Conservation (phyloP, 2,113 vertebrate genomes). For the Percina caprodes region DNA sequence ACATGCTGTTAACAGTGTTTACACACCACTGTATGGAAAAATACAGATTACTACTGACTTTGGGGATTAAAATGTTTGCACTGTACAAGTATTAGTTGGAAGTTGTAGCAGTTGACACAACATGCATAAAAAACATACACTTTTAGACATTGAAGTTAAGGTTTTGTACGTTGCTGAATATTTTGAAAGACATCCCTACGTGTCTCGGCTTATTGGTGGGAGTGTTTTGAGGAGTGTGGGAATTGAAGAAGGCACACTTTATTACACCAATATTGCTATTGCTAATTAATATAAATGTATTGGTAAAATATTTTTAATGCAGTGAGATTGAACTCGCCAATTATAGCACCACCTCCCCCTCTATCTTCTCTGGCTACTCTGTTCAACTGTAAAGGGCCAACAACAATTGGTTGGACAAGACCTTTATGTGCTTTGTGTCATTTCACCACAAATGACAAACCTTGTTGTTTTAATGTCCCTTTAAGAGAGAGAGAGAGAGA, state of each 20-base stretch:
- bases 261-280: background rate
- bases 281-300: slow-evolving; percentile 1
- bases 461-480: slow-evolving; percentile 29
- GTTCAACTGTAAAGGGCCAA: slow-evolving; percentile 19
- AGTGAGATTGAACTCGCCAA: background rate
- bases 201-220: background rate
- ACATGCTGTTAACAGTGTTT: slow-evolving; percentile 5
- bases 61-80: background rate
- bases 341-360: slow-evolving; percentile 12
- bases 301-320: slow-evolving; percentile 12
- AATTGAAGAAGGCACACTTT: slow-evolving; percentile 26
- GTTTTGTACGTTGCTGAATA: background rate
- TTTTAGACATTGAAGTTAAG: background rate
- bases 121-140: too few relatives aligned
- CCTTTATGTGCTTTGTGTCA: slow-evolving; percentile 47
- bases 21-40: too few relatives aligned
- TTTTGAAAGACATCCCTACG: slow-evolving; percentile 2
- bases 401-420: slow-evolving; percentile 25
- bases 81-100: background rate
- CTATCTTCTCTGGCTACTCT: slow-evolving; percentile 15
- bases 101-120: background rate
- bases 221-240: slow-evolving; percentile 18
- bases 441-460: slow-evolving; percentile 37
- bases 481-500: slow-evolving; percentile 25
- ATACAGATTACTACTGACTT: background rate